phyloP scores from a whole-genome alignment of 2,113 vertebrate genomes.

The Engystomops pustulosus region DNA sequence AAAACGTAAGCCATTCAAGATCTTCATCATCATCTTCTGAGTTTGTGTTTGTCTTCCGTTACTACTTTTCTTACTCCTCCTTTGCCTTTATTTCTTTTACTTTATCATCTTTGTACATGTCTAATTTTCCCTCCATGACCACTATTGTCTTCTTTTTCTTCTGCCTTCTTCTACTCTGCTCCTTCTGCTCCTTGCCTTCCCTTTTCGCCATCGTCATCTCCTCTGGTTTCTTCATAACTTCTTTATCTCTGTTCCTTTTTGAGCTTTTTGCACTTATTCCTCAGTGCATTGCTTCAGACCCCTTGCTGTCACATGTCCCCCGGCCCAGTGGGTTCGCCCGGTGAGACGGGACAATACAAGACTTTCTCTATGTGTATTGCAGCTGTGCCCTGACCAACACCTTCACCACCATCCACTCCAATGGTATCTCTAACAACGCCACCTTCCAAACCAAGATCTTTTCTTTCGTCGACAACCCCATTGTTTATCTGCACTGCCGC shows the following conservation, averaged over 20 bases:
- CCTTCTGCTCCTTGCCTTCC: neutral
- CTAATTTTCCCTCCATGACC: no score
- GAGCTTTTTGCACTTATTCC: no score
- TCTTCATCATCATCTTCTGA: no score
- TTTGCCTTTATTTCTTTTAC: neutral
- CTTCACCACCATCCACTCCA: conserved; percentile 78
- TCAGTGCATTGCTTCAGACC: no score
- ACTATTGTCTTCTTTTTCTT: neutral
- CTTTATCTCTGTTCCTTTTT: no score
- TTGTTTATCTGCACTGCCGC: conserved; percentile 87
- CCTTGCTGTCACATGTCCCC: no score
- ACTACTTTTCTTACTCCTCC: no score
- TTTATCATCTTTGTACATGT: neutral
- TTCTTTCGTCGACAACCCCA: conserved; percentile 77
- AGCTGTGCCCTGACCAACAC: conserved; percentile 80
- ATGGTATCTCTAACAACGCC: conserved; percentile 81
- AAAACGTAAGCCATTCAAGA: no score
- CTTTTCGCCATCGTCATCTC: neutral
- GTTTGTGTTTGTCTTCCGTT: no score
- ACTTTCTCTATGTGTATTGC: conserved; percentile 47
- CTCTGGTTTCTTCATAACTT: no score
- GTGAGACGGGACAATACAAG: no score
- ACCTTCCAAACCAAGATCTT: conserved; percentile 85
- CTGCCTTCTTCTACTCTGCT: neutral
- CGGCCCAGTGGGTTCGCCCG: no score